These are phyloP conservation scores for Streptopelia turtur DNA, from an alignment of 2,797 vertebrate genomes.

Conservation along the genomic window DNA sequence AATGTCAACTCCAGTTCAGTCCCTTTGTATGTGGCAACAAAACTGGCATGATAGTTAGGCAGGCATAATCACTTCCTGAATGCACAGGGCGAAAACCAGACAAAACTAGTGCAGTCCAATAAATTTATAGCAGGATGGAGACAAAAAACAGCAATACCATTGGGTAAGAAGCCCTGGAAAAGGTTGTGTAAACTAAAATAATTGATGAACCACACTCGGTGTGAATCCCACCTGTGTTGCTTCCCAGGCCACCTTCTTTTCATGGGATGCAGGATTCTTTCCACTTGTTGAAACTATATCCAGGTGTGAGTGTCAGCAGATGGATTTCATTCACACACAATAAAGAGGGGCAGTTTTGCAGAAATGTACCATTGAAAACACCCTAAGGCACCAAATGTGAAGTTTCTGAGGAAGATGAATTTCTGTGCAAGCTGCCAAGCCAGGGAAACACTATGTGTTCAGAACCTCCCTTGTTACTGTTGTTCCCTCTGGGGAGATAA, in stretches of 20 bases:
- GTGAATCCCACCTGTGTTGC: accelerated
- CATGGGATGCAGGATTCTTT: neutral
- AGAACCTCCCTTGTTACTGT: neutral
- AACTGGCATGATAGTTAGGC: neutral
- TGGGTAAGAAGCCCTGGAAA: neutral
- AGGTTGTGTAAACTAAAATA: neutral
- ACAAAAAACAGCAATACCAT: neutral
- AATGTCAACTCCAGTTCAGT: neutral
- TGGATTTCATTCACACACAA: neutral
- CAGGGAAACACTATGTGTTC: neutral
- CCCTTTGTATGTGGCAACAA: neutral
- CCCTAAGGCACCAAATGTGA: neutral
- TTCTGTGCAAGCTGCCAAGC: neutral
- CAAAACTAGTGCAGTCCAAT: neutral
- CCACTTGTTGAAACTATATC: neutral
- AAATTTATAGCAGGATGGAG: neutral
- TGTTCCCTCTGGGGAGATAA: neutral
- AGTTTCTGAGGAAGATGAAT: neutral
- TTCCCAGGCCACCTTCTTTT: neutral
- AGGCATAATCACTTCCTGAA: neutral
- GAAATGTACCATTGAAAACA: neutral
- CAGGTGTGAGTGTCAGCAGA: neutral
- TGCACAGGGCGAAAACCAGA: neutral
- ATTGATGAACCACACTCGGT: neutral
- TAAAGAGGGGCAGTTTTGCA: neutral